Evolutionary conservation across 2,113 vertebrate species (phyloP).

Genomic region (Nestor notabilis): DNA sequence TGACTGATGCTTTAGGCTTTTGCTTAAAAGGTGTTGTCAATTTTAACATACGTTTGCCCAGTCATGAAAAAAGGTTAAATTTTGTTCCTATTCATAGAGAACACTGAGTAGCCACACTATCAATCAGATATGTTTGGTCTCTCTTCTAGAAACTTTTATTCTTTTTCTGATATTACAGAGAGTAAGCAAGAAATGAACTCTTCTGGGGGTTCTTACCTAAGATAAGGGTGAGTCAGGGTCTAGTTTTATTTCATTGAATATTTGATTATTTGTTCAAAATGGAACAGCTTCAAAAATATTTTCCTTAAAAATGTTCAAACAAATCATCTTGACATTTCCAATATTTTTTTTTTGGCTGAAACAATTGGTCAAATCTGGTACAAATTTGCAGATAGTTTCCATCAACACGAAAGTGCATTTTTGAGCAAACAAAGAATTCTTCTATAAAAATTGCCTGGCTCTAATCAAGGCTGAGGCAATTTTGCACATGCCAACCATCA

Average conservation of each 20-base stretch:
- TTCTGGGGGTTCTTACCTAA: background rate
- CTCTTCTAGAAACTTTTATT: background rate
- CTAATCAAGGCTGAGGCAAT: constrained; percentile 56
- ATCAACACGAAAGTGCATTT: constrained; percentile 64
- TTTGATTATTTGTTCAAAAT: constrained; percentile 60
- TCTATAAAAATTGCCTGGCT: constrained; percentile 67
- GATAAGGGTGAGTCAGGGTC: background rate
- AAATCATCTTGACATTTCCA: constrained; percentile 65
- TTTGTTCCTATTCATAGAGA: background rate
- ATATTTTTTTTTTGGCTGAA: constrained; percentile 58
- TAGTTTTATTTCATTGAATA: constrained; percentile 24
- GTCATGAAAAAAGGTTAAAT: background rate
- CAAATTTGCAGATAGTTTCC: constrained; percentile 70
- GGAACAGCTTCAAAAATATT: constrained; percentile 65
- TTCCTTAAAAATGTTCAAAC: constrained; percentile 61
- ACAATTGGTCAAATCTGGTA: constrained; percentile 66
- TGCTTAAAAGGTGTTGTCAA: background rate
- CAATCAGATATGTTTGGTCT: background rate
- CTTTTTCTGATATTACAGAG: background rate
- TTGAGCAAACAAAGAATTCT: constrained; percentile 59
- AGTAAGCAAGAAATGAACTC: background rate
- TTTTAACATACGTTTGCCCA: background rate
- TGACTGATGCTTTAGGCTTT: background rate
- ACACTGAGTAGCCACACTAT: background rate
- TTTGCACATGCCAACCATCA: constrained; percentile 58